Base-by-base conservation (phyloP, 1,140 invertebrate genomes). In the Rhopalosiphum padi region DNA sequence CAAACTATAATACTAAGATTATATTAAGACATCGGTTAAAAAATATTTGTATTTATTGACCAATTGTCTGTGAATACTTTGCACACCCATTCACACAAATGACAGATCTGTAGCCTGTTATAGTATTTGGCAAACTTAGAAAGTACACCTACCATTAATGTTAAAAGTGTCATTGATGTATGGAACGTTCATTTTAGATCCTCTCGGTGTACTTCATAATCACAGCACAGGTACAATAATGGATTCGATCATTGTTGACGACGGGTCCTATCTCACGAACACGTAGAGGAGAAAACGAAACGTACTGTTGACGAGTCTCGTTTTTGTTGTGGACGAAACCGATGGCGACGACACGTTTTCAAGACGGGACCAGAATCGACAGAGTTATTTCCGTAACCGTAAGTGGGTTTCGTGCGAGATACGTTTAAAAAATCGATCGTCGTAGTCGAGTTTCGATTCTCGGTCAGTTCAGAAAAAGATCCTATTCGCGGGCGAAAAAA, bases 81-180 rank as follows among this genome's bases (percentile, higher is more conserved):
- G 0, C 15, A 0, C 5, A 77, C 30, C 60, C 60, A 77, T n/a
- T 77, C 15, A 77, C 60, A 30, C 9, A 3, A 25, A 4, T 60
- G 2, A 15, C 30, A 85, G 9, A 30, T 41, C 43, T 85, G 23
- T 85, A 18, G 3, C 15, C 60, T 30, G 60, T n/a, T 18, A 77
- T n/a, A 6, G n/a, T 77, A 15, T 77, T n/a, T 77, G 15, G 37
- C 3, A 30, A 25, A 15, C 23, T 53, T 41, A 90, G 23, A 35
- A 91, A 85, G 60, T n/a, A 85, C 82, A 94, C 94, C 89, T 88
- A 94, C 94, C 94, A 87, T 94, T 94, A 41, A 94, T 94, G 90
- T 94, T 94, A 94, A 94, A 94, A 41, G 94, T 94, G 53, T 94
- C 94, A 51, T 93, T 93, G 11, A 60, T 93, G 90, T 94, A 94